Base-by-base conservation (phyloP, 2,113 vertebrate species). In the Rhinoderma darwinii region DNA sequence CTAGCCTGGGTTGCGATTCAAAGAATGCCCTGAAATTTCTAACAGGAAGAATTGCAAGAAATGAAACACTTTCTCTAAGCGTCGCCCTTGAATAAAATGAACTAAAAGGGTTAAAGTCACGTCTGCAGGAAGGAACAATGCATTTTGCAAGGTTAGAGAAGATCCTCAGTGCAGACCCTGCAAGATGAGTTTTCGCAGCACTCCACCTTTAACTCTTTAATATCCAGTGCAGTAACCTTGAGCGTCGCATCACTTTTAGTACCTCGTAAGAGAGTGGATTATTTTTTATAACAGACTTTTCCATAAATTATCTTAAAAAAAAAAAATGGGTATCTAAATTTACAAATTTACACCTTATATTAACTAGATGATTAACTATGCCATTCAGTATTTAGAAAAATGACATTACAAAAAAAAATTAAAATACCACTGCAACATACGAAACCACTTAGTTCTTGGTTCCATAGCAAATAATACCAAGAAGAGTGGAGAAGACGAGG, bases 121-220 rank as follows among this genome's bases (percentile, higher is more conserved):
- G 47, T 78, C 44, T 78, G 47, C 75, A 51, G 44, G 44, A 51
- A 54, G 75, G 75, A 78, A 78, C 75, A 78, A 78, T 78, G 75
- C 75, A 51, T 78, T 54, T 7, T 78, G 75, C 44, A 78, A 51
- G 75, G 75, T 78, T 51, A 78, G 27, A 51, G 47, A 78, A 54
- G 75, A 78, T 78, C 47, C 44, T 78, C 15, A 10, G 44, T 50
- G 75, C 75, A 51, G 75, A 8, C 75, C 75, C 47, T 54, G 75
- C 75, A 78, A 78, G 32, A 78, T 78, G 75, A 78, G 44, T 78
- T 78, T 78, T 50, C 15, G 18, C 75, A 54, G 32, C 47, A 37
- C 75, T 78, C 75, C 75, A 51, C 75, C 18, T 78, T 78, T 78
- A 78, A 78, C 75, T 78, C 75, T 54, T 78, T 54, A 32, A 37